phyloP scores from a whole-genome alignment of 64 coral and sea anemone genomes.

The Exaiptasia diaphana region DNA sequence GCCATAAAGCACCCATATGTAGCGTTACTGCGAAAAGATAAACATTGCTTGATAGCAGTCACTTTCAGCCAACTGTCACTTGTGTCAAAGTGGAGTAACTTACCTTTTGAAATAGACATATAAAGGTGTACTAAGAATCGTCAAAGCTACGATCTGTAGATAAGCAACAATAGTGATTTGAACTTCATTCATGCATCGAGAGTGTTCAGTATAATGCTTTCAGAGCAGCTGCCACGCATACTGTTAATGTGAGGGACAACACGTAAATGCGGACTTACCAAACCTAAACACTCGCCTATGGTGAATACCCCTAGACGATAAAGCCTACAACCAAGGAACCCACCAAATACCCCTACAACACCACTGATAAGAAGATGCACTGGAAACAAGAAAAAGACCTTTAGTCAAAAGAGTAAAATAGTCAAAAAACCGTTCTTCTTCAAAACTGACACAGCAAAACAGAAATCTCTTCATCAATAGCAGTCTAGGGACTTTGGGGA shows the following conservation, averaged over 20 bases:
- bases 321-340: conserved; percentile 65
- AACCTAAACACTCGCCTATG: conserved; percentile 79
- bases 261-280: too few species aligned
- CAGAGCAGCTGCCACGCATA: too few species aligned
- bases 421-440: too few species aligned
- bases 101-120: conserved; percentile 78
- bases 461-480: too few species aligned
- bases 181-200: too few species aligned
- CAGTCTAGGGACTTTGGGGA: too few species aligned
- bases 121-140: conserved; percentile 64
- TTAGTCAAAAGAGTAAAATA: too few species aligned
- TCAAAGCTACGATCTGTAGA: conserved; percentile 59
- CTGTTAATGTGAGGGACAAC: too few species aligned
- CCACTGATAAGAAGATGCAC: conserved; percentile 71
- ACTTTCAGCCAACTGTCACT: background rate
- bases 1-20: conserved; percentile 79
- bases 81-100: background rate
- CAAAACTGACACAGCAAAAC: too few species aligned
- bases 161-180: background rate
- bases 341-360: conserved; percentile 58
- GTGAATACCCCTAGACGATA: conserved; percentile 89
- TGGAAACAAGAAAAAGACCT: conserved; percentile 11
- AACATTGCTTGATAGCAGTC: background rate
- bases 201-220: too few species aligned
- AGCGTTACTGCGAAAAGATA: conserved; percentile 39